Evolutionary conservation across 2,113 vertebrate species (phyloP).

Genomic region (Protomyctophum bolini): DNA sequence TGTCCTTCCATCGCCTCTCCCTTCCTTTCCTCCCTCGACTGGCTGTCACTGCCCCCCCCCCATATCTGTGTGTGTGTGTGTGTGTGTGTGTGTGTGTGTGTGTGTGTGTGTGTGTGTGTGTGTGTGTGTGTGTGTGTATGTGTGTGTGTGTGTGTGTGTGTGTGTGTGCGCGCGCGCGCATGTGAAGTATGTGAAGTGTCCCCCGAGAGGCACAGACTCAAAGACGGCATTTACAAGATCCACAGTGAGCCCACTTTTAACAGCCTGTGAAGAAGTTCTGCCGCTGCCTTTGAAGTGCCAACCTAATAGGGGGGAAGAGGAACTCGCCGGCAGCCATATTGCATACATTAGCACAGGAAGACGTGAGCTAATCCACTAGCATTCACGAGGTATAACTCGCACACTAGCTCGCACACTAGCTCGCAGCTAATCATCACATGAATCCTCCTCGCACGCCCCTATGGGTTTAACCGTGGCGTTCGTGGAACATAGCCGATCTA

Average conservation of each 20-base stretch:
- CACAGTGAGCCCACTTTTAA: slow-evolving; percentile 79
- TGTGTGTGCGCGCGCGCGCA: background rate
- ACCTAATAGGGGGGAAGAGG: slow-evolving; percentile 75
- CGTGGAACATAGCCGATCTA: too few relatives aligned
- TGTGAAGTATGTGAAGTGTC: slow-evolving; percentile 78
- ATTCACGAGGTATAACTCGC: slow-evolving; percentile 63
- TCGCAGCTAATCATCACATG: slow-evolving; percentile 57
- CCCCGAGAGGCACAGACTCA: slow-evolving; percentile 79
- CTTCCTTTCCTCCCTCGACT: background rate
- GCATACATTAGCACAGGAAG: slow-evolving; percentile 68
- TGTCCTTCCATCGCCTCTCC: slow-evolving; percentile 21
- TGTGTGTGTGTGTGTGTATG: too few relatives aligned
- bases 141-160: too few relatives aligned
- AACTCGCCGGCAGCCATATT: slow-evolving; percentile 72
- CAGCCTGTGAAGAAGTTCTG: slow-evolving; percentile 80
- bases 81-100: background rate
- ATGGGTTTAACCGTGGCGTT: too few relatives aligned
- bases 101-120: background rate
- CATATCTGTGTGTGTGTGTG: too few relatives aligned
- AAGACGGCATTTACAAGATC: slow-evolving; percentile 81
- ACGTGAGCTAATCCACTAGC: slow-evolving; percentile 69
- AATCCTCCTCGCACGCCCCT: background rate
- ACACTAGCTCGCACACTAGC: slow-evolving; percentile 53
- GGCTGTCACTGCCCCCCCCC: background rate
- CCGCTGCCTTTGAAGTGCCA: slow-evolving; percentile 78